These are phyloP conservation scores for Tokudaia tokunoshimensis DNA, from an alignment of 2,797 vertebrate species.

Conservation along the genomic window DNA sequence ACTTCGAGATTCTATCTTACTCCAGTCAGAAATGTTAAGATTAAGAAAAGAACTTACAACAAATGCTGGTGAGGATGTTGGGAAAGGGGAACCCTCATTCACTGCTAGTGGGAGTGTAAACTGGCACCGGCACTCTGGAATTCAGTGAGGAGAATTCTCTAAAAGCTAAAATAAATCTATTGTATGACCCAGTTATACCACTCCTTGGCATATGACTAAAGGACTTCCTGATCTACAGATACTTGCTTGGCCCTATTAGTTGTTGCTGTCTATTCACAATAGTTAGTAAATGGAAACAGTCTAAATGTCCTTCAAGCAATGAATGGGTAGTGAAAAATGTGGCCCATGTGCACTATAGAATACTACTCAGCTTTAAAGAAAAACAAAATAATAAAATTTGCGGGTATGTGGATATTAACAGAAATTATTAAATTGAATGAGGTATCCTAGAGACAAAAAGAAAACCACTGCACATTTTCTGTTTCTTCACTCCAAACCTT, in stretches of 20 bases:
- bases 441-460: background rate
- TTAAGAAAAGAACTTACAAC: background rate
- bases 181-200: background rate
- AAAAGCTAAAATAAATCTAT: background rate
- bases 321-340: background rate
- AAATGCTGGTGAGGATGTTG: background rate
- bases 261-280: background rate
- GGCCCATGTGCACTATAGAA: background rate
- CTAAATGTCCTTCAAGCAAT: background rate
- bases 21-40: too few species aligned
- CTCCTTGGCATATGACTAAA: background rate
- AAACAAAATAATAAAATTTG: background rate
- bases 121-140: too few species aligned
- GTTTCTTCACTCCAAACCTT: background rate
- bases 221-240: background rate
- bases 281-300: background rate
- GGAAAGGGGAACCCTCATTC: background rate
- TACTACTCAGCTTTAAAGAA: background rate
- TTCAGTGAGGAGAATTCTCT: background rate
- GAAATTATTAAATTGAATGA: background rate
- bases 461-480: background rate
- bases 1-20: too few species aligned
- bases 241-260: background rate
- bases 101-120: background rate
- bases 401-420: background rate